Conservation (phyloP, 2,113 vertebrate species). For the Zosterops japonicus region DNA sequence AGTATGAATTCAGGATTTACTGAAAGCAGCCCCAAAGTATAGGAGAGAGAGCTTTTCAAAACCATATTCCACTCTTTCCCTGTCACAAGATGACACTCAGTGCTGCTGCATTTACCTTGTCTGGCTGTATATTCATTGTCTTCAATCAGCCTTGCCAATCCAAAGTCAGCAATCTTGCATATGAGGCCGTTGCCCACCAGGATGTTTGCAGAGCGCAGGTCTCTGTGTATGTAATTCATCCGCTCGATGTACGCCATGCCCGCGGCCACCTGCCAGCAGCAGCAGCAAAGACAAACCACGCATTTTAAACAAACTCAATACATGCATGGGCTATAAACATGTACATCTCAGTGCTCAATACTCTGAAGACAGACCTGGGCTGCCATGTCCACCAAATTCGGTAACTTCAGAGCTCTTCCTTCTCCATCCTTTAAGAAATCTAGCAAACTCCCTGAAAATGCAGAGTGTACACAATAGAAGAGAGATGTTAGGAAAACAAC, state of each 20-base stretch:
- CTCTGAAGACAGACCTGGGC: constrained; percentile 83
- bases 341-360: neutral
- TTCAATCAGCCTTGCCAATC: constrained; percentile 93
- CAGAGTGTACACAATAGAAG: constrained; percentile 12
- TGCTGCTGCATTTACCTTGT: constrained; percentile 80
- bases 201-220: constrained; percentile 95
- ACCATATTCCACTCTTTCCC: neutral
- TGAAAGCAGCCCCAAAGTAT: neutral
- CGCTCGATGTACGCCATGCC: constrained; percentile 98
- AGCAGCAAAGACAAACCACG: neutral
- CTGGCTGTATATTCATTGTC: constrained; percentile 97
- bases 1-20: neutral
- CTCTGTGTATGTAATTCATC: constrained; percentile 99
- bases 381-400: constrained; percentile 96
- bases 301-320: neutral
- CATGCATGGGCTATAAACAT: accelerated
- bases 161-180: constrained; percentile 98
- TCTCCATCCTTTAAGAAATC: constrained; percentile 93
- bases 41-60: neutral
- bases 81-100: neutral
- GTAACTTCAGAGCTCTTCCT: constrained; percentile 89
- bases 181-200: constrained; percentile 92
- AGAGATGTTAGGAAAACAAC: neutral
- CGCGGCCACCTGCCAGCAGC: constrained; percentile 80
- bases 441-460: constrained; percentile 87